Evolutionary conservation across 2,113 vertebrate species (phyloP), one percentile per base, ranked within the genome.

Genomic region (Menura novaehollandiae): DNA sequence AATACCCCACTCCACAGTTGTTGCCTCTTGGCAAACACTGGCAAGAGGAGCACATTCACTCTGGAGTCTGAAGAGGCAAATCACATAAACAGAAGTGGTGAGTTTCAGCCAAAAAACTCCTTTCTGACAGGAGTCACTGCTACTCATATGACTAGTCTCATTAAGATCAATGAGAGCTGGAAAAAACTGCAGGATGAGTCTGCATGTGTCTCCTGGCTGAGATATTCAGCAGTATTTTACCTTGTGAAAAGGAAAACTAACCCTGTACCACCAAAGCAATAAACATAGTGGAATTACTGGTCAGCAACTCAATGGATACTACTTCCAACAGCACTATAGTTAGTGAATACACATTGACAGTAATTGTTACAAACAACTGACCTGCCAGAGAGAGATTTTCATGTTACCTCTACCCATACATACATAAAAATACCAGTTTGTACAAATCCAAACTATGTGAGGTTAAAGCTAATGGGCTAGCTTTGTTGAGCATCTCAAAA

Each of bases 401-500:
- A 11, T 59, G 46, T 69, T 84, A 88, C 27, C 23, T 49, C 35
- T 43, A 74, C 41, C 39, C 63, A 43, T 32, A 62, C 3, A n/a
- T 51, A 52, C 27, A 79, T 41, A 86, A 69, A 95, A 85, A 95
- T 23, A 77, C 7, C 39, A 37, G 66, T 75, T 89, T 56, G 72
- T 72, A 62, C 72, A 69, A 95, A 95, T 62, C 79, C 72, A 44
- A 64, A 93, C 72, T 72, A 80, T 92, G 90, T 72, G 60, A 94
- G 83, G 76, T 91, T 93, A 95, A 94, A 92, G 83, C 76, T 95
- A 95, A 97, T 72, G 56, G 91, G 88, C 37, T 68, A 66, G 88
- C 80, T 91, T 93, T 93, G 80, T 82, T 52, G 78, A 96, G 68
- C 94, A 76, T 77, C 89, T 94, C 73, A 91, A 95, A 95, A 97